phyloP scores from a whole-genome alignment of 2,113 vertebrate genomes.

The Chaenogobius annularis region DNA sequence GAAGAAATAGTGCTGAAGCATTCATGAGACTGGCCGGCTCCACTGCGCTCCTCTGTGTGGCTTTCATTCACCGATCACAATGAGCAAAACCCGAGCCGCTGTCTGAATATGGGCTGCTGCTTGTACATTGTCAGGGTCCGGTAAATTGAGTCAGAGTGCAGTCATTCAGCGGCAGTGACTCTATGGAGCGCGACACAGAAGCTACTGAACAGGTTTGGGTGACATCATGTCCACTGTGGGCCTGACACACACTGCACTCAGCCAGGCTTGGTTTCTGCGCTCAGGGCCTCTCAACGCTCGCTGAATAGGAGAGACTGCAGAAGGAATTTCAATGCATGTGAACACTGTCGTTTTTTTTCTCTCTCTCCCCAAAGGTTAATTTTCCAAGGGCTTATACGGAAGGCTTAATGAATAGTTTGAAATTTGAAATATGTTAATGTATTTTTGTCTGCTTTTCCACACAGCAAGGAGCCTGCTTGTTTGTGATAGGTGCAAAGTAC shows the following conservation, averaged over 20 bases:
- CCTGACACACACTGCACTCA: slow-evolving; percentile 21
- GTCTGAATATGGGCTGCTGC: slow-evolving; percentile 48
- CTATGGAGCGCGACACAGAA: slow-evolving; percentile 33
- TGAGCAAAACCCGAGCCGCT: slow-evolving; percentile 51
- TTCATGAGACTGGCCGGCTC: slow-evolving; percentile 35
- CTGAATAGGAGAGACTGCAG: slow-evolving; percentile 11
- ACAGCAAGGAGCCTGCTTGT: neutral
- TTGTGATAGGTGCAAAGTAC: slow-evolving; percentile 7
- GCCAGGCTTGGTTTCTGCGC: slow-evolving; percentile 23
- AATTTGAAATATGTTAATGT: slow-evolving; percentile 7
- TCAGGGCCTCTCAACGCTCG: slow-evolving; percentile 6
- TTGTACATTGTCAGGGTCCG: slow-evolving; percentile 50
- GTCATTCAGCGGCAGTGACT: slow-evolving; percentile 58
- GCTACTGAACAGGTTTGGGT: slow-evolving; percentile 48
- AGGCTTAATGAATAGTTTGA: slow-evolving; percentile 14
- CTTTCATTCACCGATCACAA: slow-evolving; percentile 61
- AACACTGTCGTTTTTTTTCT: neutral
- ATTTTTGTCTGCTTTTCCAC: slow-evolving; percentile 11
- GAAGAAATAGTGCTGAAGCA: slow-evolving; percentile 26
- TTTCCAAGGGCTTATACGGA: slow-evolving; percentile 2
- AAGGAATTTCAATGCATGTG: slow-evolving; percentile 12
- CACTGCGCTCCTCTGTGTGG: slow-evolving; percentile 22
- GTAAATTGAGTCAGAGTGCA: slow-evolving; percentile 63
- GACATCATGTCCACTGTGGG: slow-evolving; percentile 46
- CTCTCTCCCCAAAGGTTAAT: neutral